These are phyloP conservation scores for Halcyon malimbica DNA, from an alignment of 2,113 vertebrate genomes.

Conservation along the genomic window DNA sequence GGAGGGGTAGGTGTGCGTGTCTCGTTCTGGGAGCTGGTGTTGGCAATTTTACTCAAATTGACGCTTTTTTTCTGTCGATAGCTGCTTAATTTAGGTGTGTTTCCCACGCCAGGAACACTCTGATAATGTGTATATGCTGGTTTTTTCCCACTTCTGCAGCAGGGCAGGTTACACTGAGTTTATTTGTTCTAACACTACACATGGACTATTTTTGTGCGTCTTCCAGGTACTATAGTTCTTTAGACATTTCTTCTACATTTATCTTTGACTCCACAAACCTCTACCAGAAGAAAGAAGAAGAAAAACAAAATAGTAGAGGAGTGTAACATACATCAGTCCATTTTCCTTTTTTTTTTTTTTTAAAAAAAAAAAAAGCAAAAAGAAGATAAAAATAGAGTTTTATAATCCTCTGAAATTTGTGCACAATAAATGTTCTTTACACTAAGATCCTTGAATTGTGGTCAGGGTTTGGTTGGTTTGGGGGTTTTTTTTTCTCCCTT, in stretches of 20 bases:
- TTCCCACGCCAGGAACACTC: not conserved
- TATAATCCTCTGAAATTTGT: conserved; percentile 59
- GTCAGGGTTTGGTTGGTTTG: conserved; percentile 7
- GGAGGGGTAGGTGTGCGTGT: rapidly evolving
- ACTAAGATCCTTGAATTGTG: conserved; percentile 62
- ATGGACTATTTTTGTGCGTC: not conserved
- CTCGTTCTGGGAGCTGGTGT: rapidly evolving
- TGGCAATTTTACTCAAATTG: not conserved
- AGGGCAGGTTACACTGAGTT: not conserved
- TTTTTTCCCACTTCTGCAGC: not conserved
- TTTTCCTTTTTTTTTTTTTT: not conserved
- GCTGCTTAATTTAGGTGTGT: not conserved
- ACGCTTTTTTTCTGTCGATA: not conserved
- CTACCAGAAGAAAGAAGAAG: not conserved
- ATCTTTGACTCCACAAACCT: not conserved
- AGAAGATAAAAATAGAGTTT: conserved; percentile 2
- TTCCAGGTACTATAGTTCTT: conserved; percentile 27
- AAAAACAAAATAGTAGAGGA: not conserved
- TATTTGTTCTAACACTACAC: not conserved
- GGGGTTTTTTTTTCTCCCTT: not conserved
- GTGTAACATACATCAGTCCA: not conserved
- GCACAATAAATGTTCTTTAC: conserved; percentile 72
- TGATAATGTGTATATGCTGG: rapidly evolving
- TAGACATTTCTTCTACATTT: not conserved
- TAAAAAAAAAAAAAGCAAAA: not conserved